A percentile compares a stretch with the other conserved stretches of the same genome.
These are phyloP conservation scores for Ormyrus thymus DNA, from an alignment of 2,888 invertebrate species.

Conservation along the genomic window DNA sequence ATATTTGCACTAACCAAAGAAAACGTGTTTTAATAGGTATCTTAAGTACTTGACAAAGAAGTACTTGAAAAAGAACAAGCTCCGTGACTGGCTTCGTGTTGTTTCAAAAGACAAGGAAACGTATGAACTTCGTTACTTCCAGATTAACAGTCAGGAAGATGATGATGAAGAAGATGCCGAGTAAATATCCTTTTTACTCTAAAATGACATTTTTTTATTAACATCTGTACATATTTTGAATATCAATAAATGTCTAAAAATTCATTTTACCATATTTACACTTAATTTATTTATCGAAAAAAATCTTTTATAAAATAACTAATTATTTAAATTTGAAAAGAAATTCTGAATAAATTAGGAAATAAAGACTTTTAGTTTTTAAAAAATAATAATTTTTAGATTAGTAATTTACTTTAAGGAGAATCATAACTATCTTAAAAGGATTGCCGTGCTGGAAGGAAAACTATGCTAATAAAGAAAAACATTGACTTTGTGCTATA, in stretches of 20 bases:
- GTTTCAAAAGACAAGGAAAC: slow-evolving; percentile 97
- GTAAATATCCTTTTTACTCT: slow-evolving; percentile 75
- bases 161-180: slow-evolving; percentile 92
- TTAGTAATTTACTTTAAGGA: too few relatives aligned
- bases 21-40: slow-evolving; percentile 80
- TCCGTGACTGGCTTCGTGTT: slow-evolving; percentile 99
- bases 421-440: too few relatives aligned
- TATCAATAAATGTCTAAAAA: slow-evolving; percentile 51
- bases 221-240: slow-evolving; percentile 62
- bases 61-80: slow-evolving; percentile 99
- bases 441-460: too few relatives aligned
- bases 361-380: too few relatives aligned
- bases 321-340: too few relatives aligned
- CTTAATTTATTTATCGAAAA: not conserved
- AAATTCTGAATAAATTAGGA: too few relatives aligned
- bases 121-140: slow-evolving; percentile 99
- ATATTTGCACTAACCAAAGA: slow-evolving; percentile 55
- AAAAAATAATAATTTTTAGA: too few relatives aligned
- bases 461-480: too few relatives aligned
- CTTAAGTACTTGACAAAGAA: slow-evolving; percentile 99
- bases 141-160: slow-evolving; percentile 88
- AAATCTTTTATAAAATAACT: too few relatives aligned
- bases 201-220: slow-evolving; percentile 56
- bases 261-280: slow-evolving; percentile 9
- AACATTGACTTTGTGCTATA: too few relatives aligned